These are phyloP conservation scores for Tursiops truncatus DNA, from an alignment of 2,113 vertebrate species.

Conservation along the genomic window DNA sequence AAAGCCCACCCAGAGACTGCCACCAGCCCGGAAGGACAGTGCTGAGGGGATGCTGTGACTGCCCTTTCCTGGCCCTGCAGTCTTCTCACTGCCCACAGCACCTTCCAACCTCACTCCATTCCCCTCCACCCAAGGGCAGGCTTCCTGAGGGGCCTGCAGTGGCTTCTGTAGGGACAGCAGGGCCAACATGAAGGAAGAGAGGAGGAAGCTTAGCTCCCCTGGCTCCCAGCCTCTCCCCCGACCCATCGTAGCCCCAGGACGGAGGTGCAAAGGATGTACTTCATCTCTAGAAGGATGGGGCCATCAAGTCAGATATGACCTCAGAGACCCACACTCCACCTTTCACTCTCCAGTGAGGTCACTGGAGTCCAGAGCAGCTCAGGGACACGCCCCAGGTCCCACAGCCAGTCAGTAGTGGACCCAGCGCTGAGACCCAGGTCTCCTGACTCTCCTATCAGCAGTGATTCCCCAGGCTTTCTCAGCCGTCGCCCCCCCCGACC, in stretches of 20 bases:
- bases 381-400: not conserved
- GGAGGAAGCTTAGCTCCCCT: not conserved
- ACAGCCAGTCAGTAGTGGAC: fast-evolving
- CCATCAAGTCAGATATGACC: not conserved
- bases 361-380: not conserved
- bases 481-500: not conserved
- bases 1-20: not conserved
- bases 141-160: not conserved
- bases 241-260: not conserved
- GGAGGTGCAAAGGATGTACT: not conserved
- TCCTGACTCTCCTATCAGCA: not conserved
- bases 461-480: not conserved
- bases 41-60: not conserved
- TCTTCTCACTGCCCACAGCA: not conserved
- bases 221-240: not conserved
- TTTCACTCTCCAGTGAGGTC: not conserved
- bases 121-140: not conserved
- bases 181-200: not conserved
- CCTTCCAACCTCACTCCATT: not conserved
- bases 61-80: not conserved
- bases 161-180: not conserved
- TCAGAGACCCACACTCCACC: not conserved
- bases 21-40: not conserved
- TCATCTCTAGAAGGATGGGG: not conserved
- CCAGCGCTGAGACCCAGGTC: not conserved